A percentile compares a stretch with the other conserved stretches of the same genome.
Conservation (phyloP, 2,888 invertebrate species). For the Cyclophora albipunctata region DNA sequence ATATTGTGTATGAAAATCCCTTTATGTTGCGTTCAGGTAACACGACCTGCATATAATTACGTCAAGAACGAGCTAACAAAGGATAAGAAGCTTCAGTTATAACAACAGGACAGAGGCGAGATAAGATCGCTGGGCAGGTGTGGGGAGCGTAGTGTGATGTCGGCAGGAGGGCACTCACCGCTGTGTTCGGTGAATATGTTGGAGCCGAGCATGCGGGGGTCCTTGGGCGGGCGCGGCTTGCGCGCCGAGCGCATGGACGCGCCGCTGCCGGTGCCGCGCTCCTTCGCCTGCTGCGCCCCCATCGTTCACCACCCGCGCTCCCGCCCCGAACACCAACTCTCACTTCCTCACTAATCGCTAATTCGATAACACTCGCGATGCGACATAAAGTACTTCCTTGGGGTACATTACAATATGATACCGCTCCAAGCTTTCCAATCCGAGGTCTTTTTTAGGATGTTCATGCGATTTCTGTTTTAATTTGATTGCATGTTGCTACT, state of each 20-base stretch:
- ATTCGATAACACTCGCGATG: conserved; percentile 48
- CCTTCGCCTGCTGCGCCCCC: conserved; percentile 97
- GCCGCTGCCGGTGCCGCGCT: conserved; percentile 84
- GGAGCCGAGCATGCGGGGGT: conserved; percentile 88
- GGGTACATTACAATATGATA: conserved; percentile 10
- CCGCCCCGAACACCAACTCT: conserved; percentile 71
- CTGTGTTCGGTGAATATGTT: conserved; percentile 97
- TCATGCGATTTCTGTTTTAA: conserved; percentile 7
- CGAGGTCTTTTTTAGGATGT: background rate
- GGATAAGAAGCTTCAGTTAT: too few relatives aligned
- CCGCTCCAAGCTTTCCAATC: conserved; percentile 1
- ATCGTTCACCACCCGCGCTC: conserved; percentile 81
- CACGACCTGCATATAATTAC: too few relatives aligned
- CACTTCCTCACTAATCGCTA: conserved; percentile 34
- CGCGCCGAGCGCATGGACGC: conserved; percentile 84
- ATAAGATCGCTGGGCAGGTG: too few relatives aligned
- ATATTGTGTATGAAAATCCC: too few relatives aligned
- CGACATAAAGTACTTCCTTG: conserved; percentile 39
- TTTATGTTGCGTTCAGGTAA: too few relatives aligned
- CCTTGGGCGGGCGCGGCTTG: conserved; percentile 85
- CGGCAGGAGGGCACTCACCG: conserved; percentile 77
- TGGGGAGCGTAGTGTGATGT: background rate
- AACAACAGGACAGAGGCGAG: too few relatives aligned
- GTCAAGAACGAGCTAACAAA: too few relatives aligned
- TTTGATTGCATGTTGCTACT: conserved; percentile 19